phyloP scores from a whole-genome alignment of 2,797 vertebrate genomes.

The Spheniscus humboldti region DNA sequence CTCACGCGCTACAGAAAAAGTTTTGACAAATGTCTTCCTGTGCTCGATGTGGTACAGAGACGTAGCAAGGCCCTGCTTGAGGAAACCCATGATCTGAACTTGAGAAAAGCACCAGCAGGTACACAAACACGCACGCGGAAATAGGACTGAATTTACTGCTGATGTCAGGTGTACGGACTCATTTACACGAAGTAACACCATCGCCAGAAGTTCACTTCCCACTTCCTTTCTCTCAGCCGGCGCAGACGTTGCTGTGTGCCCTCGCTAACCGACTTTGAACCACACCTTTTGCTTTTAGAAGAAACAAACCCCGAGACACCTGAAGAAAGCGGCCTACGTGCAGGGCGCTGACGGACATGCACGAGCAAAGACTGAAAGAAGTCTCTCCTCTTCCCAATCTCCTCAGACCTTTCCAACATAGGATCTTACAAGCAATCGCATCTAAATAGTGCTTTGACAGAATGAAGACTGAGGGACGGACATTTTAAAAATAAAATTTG shows the following conservation, averaged over 20 bases:
- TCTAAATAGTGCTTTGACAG: neutral
- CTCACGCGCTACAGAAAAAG: neutral
- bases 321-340: rapidly evolving
- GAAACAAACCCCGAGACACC: neutral
- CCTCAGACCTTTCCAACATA: neutral
- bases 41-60: rapidly evolving
- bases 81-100: rapidly evolving
- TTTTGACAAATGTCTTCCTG: neutral
- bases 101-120: neutral
- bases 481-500: neutral
- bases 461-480: neutral
- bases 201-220: neutral
- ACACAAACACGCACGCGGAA: rapidly evolving
- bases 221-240: neutral
- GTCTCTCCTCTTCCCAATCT: neutral
- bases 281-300: neutral
- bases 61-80: rapidly evolving
- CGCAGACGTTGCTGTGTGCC: neutral
- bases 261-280: neutral
- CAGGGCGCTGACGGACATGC: neutral
- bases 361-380: neutral
- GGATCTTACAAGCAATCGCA: too few relatives aligned
- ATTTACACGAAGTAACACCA: rapidly evolving
- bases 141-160: rapidly evolving
- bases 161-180: neutral